Percentiles rank a stretch among this genome's conserved stretches.
Evolutionary conservation across 2,888 invertebrate genomes (phyloP).

Genomic region (Yponomeuta plumbellus): DNA sequence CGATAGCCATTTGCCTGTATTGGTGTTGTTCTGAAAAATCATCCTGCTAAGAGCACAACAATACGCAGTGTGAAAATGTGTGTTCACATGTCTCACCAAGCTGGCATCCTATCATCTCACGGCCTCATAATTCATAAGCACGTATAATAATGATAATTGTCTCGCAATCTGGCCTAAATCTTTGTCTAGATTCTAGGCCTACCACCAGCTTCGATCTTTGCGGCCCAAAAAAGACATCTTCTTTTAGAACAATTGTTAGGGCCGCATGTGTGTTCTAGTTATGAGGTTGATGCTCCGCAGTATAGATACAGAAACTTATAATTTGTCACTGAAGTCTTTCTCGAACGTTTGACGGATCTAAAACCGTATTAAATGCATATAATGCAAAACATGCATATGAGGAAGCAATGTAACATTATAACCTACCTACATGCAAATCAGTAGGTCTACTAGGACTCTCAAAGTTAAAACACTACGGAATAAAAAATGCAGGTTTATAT

Average conservation of each 20-base stretch:
- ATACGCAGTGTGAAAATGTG: not conserved
- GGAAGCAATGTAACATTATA: not conserved
- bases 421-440: not conserved
- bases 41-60: no score
- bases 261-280: constrained; percentile 36
- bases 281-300: constrained; percentile 33
- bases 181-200: constrained; percentile 23
- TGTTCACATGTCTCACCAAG: constrained; percentile 2
- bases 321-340: not conserved
- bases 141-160: constrained; percentile 28
- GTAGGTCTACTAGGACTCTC: not conserved
- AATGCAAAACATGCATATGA: not conserved
- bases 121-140: constrained; percentile 29
- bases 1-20: no score
- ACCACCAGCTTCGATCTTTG: constrained; percentile 40
- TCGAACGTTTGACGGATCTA: not conserved
- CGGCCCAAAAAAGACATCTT: constrained; percentile 43
- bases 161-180: constrained; percentile 33
- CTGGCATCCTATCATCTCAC: constrained; percentile 31
- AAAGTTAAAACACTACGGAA: no score
- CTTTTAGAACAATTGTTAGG: constrained; percentile 26
- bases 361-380: not conserved
- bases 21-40: no score
- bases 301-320: not conserved
- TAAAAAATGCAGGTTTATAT: no score